A percentile compares a stretch with the other conserved stretches of the same genome.
Evolutionary conservation across 2,113 vertebrate genomes (phyloP).

Genomic region (Indri indri): DNA sequence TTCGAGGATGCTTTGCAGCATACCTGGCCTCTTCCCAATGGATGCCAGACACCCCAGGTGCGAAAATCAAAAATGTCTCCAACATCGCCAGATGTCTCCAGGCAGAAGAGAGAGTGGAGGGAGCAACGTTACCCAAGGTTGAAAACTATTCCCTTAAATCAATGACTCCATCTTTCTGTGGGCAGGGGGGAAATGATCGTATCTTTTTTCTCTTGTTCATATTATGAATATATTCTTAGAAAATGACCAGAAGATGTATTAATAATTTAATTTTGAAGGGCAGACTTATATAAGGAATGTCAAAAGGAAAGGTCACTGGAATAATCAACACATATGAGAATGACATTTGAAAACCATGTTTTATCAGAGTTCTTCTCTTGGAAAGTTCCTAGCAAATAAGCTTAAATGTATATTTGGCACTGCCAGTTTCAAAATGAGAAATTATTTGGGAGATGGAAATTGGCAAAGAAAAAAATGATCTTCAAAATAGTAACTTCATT

Average conservation of each 20-base stretch:
- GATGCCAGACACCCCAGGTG: not conserved
- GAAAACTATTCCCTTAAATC: not conserved
- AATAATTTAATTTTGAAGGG: slow-evolving; percentile 34
- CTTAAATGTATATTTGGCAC: not conserved
- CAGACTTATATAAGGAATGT: not conserved
- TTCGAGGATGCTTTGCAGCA: not conserved
- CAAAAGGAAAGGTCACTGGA: slow-evolving; percentile 21
- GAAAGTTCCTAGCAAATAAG: not conserved
- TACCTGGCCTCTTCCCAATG: not conserved
- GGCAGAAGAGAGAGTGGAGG: not conserved
- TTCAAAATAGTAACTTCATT: not conserved
- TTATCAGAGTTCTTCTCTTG: not conserved
- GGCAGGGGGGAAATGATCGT: not conserved
- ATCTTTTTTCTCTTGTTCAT: not conserved
- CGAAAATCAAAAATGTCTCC: not conserved
- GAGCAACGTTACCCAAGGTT: not conserved
- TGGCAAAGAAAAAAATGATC: not conserved
- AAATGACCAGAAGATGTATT: not conserved
- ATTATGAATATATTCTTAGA: slow-evolving; percentile 6
- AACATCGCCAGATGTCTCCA: not conserved
- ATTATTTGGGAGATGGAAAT: not conserved
- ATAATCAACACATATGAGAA: slow-evolving; percentile 21
- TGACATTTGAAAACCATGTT: slow-evolving; percentile 34
- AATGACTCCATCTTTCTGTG: not conserved
- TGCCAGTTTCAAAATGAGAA: not conserved